Evolutionary conservation across 2,888 invertebrate genomes (phyloP), one percentile per base, ranked within the genome.

Genomic region (Athalia cordata): DNA sequence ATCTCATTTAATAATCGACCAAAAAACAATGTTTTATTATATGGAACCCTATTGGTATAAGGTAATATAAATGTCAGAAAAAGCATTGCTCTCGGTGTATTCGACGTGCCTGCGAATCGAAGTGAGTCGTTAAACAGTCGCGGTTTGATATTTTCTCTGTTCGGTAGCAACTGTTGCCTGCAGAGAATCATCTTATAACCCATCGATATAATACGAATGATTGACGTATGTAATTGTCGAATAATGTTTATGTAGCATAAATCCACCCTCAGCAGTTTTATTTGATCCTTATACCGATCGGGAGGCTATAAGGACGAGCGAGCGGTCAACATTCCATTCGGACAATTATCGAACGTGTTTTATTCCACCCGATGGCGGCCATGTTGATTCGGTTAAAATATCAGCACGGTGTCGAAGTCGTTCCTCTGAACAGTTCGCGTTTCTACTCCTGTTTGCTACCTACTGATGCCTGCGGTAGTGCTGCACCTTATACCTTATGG

Each of bases 301-400:
- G 7, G 2, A 52, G 52, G 13, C n/a, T 61, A 61, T 15, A 29
- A 29, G 29, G 29, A 29, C 29, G 29, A 29, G 29, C 61, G 61
- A 8, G 62, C 47, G 59, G 72, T 57, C 62, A 50, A 75, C 75
- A 62, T 75, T 75, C 75, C 75, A 43, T 62, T 50, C 8, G 49
- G 75, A 75, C 87, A 88, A 88, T 88, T 88, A 88, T 88, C 86
- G 87, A 86, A 85, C 86, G 86, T 83, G 83, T 83, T 84, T 84
- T 82, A 81, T 82, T 82, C 82, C 81, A 29, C 29, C 29, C 29
- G 29, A 29, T 81, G 85, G 85, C 88, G 86, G 89, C 89, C 88
- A 88, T 88, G 88, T 87, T 87, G 88, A 85, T 50, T 59, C 29
- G 74, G 74, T 62, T 29, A 62, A 75, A 61, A 49, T 75, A 62